Evolutionary conservation across 2,797 vertebrate species (phyloP), one percentile per base, ranked within the genome.

Genomic region (Garrulus glandarius): DNA sequence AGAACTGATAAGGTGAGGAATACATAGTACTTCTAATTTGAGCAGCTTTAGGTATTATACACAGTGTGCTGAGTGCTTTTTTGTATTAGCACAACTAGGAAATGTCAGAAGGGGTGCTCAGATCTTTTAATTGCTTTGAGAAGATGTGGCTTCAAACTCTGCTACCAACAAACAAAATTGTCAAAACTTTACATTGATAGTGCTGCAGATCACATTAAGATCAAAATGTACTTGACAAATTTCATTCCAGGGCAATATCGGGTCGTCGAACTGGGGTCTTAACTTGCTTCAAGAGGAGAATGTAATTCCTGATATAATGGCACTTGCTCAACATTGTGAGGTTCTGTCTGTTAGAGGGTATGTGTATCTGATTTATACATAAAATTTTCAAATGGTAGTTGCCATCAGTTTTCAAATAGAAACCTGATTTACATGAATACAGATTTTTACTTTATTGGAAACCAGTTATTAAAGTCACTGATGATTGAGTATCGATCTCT

Each of bases 211-310:
- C 9, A 30, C 13, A 21, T 84, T 6, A 37, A 32, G 43, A 71
- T 60, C 6, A 84, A 74, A 93, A 55, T 60, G 55, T 53, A 74
- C 36, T 75, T 93, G 10, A 53, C 14, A 88, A 94, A 83, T 93
- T 95, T 94, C 81, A 36, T 97, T 91, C 75, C 94, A 99, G 99
- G 99, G 99, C 78, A 99, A 99, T 97, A 99, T 99, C 50, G 99
- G 99, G 84, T 99, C 99, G 37, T 99, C 99, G 27, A 99, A 99
- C 85, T 99, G 99, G 99, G 99, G 99, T 92, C 98, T 99, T 79
- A 99, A 99, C 97, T 98, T 99, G 93, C 99, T 99, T 84, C 99
- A 99, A 94, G 99, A 99, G 96, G 99, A 99, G 98, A 99, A 99
- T 85, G 98, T 99, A 79, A 99, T 99, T 96, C 99, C 99, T 47